phyloP scores from a whole-genome alignment of 1,140 invertebrate genomes.

The Drosophila ficusphila region DNA sequence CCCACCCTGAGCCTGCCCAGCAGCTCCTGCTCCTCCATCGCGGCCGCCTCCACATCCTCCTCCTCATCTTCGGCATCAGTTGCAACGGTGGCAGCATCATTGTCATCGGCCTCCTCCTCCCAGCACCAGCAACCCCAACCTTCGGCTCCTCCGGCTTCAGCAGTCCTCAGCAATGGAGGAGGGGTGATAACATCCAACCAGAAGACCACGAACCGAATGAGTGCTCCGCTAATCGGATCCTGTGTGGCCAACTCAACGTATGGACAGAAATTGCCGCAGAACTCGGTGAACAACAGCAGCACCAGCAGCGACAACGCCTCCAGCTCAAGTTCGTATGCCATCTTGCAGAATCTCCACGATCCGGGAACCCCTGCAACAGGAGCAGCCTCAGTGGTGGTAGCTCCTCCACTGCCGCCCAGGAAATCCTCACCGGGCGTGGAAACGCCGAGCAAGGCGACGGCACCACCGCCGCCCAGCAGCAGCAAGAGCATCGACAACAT shows the following conservation, averaged over 20 bases:
- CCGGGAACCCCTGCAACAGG: neutral
- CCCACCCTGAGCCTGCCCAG: constrained; percentile 60
- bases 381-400: constrained; percentile 31
- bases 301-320: constrained; percentile 53
- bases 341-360: constrained; percentile 78
- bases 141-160: constrained; percentile 63
- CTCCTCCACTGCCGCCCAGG: constrained; percentile 86
- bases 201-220: constrained; percentile 79
- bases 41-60: constrained; percentile 9
- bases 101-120: constrained; percentile 20
- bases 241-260: constrained; percentile 69
- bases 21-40: constrained; percentile 30
- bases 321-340: constrained; percentile 75
- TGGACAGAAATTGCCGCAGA: constrained; percentile 60
- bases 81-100: constrained; percentile 15
- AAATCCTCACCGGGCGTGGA: constrained; percentile 87
- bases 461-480: constrained; percentile 41
- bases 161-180: constrained; percentile 61
- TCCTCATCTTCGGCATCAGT: constrained; percentile 16
- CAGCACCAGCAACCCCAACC: constrained; percentile 52
- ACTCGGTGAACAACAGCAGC: constrained; percentile 41
- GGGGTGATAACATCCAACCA: constrained; percentile 42
- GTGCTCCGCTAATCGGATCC: constrained; percentile 75
- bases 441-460: constrained; percentile 61
- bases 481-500: constrained; percentile 76